Conservation (phyloP, 35 echinoderm and acorn worm genomes). For the Lytechinus pictus region DNA sequence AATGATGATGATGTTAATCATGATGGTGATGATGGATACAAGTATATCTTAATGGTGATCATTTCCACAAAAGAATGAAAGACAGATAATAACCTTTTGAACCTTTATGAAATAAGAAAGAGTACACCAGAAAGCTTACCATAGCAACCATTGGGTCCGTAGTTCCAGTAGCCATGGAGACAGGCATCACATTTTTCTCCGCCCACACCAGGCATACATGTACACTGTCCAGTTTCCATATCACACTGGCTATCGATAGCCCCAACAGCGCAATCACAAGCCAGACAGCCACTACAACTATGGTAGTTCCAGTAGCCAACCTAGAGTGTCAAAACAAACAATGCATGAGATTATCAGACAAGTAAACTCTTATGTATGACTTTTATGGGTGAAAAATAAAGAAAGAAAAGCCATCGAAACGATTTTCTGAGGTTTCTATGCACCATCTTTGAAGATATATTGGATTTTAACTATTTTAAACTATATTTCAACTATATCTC, state of each 20-base stretch:
- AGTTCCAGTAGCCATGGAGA: constrained; percentile 83
- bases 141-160: constrained; percentile 75
- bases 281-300: constrained; percentile 70
- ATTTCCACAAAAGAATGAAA: no score
- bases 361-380: background rate
- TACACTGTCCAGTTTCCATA: constrained; percentile 62
- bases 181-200: constrained; percentile 84
- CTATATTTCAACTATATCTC: no score
- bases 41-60: no score
- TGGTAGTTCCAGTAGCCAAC: constrained; percentile 68
- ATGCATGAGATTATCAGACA: background rate
- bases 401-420: no score
- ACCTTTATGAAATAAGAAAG: background rate
- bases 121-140: constrained; percentile 56
- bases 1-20: no score
- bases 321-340: constrained; percentile 54
- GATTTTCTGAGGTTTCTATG: no score
- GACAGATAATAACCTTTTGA: no score
- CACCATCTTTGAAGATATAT: no score
- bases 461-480: no score
- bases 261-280: constrained; percentile 75
- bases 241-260: constrained; percentile 74
- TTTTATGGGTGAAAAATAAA: no score
- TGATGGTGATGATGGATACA: no score
- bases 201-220: constrained; percentile 74